phyloP scores from a whole-genome alignment of 2,888 invertebrate species.

The Acanthosoma haemorrhoidale region DNA sequence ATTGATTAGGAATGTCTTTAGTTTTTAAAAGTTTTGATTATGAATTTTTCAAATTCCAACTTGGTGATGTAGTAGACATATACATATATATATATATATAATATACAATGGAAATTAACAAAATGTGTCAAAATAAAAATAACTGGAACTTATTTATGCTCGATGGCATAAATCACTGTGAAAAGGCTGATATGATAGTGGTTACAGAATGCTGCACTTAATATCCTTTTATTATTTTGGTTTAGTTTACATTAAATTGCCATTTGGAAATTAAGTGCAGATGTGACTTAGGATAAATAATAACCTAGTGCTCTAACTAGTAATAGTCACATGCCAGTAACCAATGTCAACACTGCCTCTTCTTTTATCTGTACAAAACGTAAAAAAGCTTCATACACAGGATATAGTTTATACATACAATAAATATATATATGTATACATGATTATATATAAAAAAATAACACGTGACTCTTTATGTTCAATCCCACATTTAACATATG shows the following conservation, averaged over 20 bases:
- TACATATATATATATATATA: conserved; percentile 30
- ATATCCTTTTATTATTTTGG: conserved; percentile 12
- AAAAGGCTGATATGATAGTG: conserved; percentile 37
- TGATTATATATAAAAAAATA: conserved; percentile 36
- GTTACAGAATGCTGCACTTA: conserved; percentile 34
- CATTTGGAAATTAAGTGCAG: conserved; percentile 24
- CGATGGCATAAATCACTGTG: conserved; percentile 12
- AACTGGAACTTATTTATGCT: conserved; percentile 27
- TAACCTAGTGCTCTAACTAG: background rate
- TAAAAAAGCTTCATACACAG: conserved; percentile 32
- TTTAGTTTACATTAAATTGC: background rate
- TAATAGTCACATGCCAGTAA: conserved; percentile 32
- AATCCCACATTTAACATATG: conserved; percentile 23
- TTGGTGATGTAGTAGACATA: conserved; percentile 31
- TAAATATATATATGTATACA: conserved; percentile 34
- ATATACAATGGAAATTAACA: conserved; percentile 29
- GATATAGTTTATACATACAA: conserved; percentile 30
- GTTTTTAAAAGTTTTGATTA: conserved; percentile 25
- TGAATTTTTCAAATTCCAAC: conserved; percentile 29
- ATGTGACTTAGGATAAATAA: conserved; percentile 24
- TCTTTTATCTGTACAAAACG: conserved; percentile 29
- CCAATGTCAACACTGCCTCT: conserved; percentile 38
- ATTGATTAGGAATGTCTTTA: conserved; percentile 21
- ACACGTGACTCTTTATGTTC: conserved; percentile 34
- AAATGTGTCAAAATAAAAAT: conserved; percentile 26